Percentiles rank a stretch among this genome's conserved stretches.
phyloP scores from a whole-genome alignment of 2,113 vertebrate species.

The Megaleporinus macrocephalus region DNA sequence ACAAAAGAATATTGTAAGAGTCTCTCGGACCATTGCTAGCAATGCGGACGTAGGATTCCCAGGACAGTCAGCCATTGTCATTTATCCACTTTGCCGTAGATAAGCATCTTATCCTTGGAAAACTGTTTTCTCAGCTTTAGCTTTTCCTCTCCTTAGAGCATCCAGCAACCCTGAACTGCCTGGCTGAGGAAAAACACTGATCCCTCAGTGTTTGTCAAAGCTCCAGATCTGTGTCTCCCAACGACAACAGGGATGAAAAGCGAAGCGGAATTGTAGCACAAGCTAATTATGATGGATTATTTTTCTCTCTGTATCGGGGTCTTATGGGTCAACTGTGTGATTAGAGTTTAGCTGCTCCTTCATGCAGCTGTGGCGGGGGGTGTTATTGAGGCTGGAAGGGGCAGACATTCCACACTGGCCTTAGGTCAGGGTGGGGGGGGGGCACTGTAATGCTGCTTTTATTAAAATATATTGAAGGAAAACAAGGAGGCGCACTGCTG shows the following conservation, averaged over 20 bases:
- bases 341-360: conserved; percentile 33
- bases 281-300: conserved; percentile 36
- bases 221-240: background rate
- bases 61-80: conserved; percentile 9
- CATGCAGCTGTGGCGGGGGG: conserved; percentile 23
- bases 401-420: conserved; percentile 72
- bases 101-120: conserved; percentile 19
- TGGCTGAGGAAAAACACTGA: background rate
- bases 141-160: background rate
- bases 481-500: conserved; percentile 61
- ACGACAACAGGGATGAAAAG: background rate
- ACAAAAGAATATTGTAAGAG: conserved; percentile 59
- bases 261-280: conserved; percentile 1
- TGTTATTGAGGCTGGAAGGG: conserved; percentile 49
- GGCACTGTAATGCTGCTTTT: conserved; percentile 80
- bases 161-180: background rate
- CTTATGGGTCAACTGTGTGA: conserved; percentile 45
- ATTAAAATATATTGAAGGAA: conserved; percentile 78
- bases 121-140: conserved; percentile 20
- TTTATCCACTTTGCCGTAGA: conserved; percentile 3
- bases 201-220: conserved; percentile 4
- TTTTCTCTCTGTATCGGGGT: conserved; percentile 43
- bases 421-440: conserved; percentile 51
- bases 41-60: conserved; percentile 24
- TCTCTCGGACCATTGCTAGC: conserved; percentile 16